These are phyloP conservation scores for Apis mellifera DNA, from an alignment of 1,140 invertebrate genomes.

Conservation along the genomic window DNA sequence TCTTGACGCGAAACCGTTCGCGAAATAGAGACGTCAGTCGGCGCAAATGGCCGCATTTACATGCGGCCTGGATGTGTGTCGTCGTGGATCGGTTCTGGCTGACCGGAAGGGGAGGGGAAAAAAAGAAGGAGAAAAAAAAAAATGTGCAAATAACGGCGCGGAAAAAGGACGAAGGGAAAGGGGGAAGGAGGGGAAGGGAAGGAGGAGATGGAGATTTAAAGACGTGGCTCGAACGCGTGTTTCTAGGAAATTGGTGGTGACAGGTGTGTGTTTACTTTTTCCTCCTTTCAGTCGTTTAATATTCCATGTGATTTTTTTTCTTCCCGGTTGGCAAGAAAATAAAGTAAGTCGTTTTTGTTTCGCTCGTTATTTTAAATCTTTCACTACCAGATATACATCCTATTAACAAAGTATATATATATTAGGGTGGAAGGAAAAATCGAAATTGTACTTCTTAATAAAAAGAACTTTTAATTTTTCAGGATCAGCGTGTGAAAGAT, in stretches of 20 bases:
- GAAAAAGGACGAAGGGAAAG: background rate
- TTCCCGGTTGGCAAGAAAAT: too few relatives aligned
- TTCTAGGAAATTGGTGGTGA: background rate
- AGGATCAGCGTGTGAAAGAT: too few relatives aligned
- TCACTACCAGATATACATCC: too few relatives aligned
- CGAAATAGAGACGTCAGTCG: constrained; percentile 57
- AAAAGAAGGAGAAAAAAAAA: background rate
- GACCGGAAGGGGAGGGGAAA: background rate
- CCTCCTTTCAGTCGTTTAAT: background rate
- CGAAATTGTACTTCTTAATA: too few relatives aligned
- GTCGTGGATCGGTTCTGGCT: background rate
- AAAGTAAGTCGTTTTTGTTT: too few relatives aligned
- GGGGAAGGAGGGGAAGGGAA: too few relatives aligned
- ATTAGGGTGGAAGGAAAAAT: too few relatives aligned
- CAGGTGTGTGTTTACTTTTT: background rate
- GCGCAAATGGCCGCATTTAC: constrained; percentile 61
- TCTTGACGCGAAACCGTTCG: constrained; percentile 45
- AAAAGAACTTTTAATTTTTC: too few relatives aligned
- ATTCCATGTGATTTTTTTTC: too few relatives aligned
- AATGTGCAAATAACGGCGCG: background rate
- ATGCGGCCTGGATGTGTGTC: constrained; percentile 45
- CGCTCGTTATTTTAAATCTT: too few relatives aligned
- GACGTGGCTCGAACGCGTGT: background rate
- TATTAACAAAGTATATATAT: too few relatives aligned
- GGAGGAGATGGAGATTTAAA: background rate